Evolutionary conservation across 2,888 invertebrate genomes (phyloP), one percentile per base, ranked within the genome.

Genomic region (Limnephilus rhombicus): DNA sequence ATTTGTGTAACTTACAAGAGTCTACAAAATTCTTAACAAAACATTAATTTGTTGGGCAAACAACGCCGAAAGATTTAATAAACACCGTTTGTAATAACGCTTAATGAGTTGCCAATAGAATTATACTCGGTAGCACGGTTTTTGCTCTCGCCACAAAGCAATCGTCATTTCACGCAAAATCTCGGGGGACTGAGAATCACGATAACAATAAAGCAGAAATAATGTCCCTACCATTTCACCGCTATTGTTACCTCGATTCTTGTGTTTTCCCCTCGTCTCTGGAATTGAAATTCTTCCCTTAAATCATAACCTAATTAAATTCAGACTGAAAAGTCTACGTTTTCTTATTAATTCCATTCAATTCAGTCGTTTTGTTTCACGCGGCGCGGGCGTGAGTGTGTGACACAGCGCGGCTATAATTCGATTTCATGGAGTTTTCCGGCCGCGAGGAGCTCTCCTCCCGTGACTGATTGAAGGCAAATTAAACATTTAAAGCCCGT

Each of bases 311-410:
- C 90, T 90, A 90, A 92, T 92, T 92, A 92, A 92, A 91, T 88
- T 91, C 91, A 92, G 90, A 91, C 87, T 81, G 81, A 87, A 91
- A 91, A 86, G 81, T 90, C 37, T 89, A 82, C 91, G 91, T 92
- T 92, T 92, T 92, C 90, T 91, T 90, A 91, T 91, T 93, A 92
- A 93, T 92, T 93, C 91, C 85, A 87, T 89, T 90, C 85, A 92
- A 91, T 90, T 92, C 90, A 86, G 90, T 87, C 91, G 90, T 68
- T 93, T 93, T 92, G 91, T 92, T 91, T 80, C 68, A 81, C 89
- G 90, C 91, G 80, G 80, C 31, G 31, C 31, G 31, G 31, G 31
- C 80, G 34, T 90, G 91, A 93, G 92, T 91, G 90, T 93, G 92
- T 93, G 93, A 90, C 92, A 90, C 90, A 91, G 92, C 91, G 92